Evolutionary conservation across 2,113 vertebrate species (phyloP).

Genomic region (Budorcas taxicolor): DNA sequence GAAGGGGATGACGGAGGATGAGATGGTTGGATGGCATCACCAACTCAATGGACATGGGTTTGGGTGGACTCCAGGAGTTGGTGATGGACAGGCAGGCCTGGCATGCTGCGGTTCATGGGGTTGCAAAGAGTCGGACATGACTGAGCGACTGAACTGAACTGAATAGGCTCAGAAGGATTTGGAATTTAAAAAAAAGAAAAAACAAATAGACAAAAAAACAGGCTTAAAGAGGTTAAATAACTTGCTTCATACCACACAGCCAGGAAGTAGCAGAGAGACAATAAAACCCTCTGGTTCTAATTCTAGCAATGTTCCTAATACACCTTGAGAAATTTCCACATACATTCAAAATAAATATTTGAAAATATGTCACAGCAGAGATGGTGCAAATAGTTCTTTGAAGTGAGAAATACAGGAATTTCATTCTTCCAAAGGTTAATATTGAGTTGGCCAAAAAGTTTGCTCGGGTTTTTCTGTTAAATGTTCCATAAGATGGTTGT

Average conservation of each 20-base stretch:
- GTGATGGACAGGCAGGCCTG: neutral
- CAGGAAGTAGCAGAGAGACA: neutral
- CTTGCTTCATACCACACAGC: neutral
- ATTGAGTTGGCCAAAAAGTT: neutral
- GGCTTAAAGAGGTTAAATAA: neutral
- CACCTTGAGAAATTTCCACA: neutral
- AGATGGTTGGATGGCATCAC: neutral
- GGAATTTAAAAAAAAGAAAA: neutral
- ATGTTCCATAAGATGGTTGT: neutral
- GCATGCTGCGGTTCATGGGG: fast-evolving
- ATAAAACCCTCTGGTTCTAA: neutral
- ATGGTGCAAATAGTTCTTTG: neutral
- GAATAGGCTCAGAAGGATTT: neutral
- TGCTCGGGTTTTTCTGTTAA: neutral
- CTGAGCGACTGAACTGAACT: neutral
- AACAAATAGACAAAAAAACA: neutral
- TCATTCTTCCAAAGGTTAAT: neutral
- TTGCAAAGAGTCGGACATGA: neutral
- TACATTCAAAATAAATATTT: neutral
- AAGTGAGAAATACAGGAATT: neutral
- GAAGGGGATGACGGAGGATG: neutral
- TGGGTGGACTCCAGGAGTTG: neutral
- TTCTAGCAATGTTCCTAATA: neutral
- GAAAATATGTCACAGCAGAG: neutral
- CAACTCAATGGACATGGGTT: neutral